phyloP scores from a whole-genome alignment of 2,797 vertebrate species.

The Hyperoplus lanceolatus region DNA sequence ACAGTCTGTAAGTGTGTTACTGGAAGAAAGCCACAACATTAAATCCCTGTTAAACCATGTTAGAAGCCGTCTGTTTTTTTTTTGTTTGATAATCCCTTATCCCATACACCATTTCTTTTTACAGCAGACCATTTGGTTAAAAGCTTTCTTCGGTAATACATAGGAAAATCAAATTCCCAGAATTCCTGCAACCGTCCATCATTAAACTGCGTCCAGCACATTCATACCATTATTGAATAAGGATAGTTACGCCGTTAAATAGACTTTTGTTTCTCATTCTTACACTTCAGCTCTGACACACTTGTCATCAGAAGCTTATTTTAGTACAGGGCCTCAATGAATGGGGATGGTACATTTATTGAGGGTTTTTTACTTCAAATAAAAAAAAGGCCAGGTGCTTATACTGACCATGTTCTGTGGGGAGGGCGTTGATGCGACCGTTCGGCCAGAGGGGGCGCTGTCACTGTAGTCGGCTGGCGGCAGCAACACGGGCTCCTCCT shows the following conservation, averaged over 20 bases:
- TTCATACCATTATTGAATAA: background rate
- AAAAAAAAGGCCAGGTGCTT: no score
- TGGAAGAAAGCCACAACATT: background rate
- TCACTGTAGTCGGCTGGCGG: slow-evolving; percentile 94
- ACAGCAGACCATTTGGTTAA: background rate
- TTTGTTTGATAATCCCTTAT: background rate
- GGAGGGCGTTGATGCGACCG: slow-evolving; percentile 54
- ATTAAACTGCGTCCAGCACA: background rate
- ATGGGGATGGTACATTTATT: background rate
- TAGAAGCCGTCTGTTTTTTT: background rate
- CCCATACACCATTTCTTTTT: background rate
- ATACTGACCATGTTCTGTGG: slow-evolving; percentile 77
- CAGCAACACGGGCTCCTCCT: slow-evolving; percentile 83
- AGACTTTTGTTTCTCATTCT: background rate
- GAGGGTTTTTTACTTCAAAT: no score
- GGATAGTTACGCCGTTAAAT: background rate
- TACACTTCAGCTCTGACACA: no score
- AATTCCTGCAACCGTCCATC: background rate
- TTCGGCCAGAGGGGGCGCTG: slow-evolving; percentile 35
- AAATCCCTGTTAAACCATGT: background rate
- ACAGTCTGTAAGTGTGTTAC: slow-evolving; percentile 6
- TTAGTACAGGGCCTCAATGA: background rate
- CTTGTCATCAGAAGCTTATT: background rate
- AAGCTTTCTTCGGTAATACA: background rate
- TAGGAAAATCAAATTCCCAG: background rate